Conservation (phyloP, 2,797 vertebrate genomes). For the Spinus pinus region DNA sequence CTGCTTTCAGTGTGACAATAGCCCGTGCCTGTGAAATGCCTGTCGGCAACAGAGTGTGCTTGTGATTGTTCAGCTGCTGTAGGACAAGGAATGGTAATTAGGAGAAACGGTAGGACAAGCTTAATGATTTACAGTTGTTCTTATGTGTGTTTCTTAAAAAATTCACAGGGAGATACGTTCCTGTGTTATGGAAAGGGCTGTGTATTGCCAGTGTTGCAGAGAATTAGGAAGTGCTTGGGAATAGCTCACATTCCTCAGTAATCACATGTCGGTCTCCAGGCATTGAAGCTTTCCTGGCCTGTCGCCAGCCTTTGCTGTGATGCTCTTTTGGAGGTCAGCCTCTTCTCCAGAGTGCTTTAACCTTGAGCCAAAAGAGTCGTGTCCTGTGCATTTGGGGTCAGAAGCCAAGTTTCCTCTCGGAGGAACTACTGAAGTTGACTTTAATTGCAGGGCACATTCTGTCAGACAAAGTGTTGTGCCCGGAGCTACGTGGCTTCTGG, state of each 20-base stretch:
- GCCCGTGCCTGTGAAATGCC: not conserved
- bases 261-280: not conserved
- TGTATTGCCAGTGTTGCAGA: not conserved
- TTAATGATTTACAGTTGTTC: not conserved
- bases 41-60: not conserved
- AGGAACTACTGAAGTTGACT: not conserved
- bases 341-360: not conserved
- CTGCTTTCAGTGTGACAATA: not conserved
- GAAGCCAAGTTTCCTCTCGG: not conserved
- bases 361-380: not conserved
- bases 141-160: not conserved
- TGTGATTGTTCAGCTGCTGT: not conserved
- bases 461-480: not conserved
- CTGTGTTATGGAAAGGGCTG: not conserved
- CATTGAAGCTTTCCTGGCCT: slow-evolving; percentile 21
- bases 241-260: slow-evolving; percentile 4
- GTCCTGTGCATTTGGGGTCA: slow-evolving; percentile 20
- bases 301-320: not conserved
- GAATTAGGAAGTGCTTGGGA: slow-evolving; percentile 24
- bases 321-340: slow-evolving; percentile 22
- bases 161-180: not conserved
- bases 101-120: not conserved
- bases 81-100: not conserved
- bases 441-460: not conserved
- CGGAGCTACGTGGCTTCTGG: not conserved